Evolutionary conservation across 2,888 invertebrate species (phyloP).

Genomic region (Tanypteryx hageni): DNA sequence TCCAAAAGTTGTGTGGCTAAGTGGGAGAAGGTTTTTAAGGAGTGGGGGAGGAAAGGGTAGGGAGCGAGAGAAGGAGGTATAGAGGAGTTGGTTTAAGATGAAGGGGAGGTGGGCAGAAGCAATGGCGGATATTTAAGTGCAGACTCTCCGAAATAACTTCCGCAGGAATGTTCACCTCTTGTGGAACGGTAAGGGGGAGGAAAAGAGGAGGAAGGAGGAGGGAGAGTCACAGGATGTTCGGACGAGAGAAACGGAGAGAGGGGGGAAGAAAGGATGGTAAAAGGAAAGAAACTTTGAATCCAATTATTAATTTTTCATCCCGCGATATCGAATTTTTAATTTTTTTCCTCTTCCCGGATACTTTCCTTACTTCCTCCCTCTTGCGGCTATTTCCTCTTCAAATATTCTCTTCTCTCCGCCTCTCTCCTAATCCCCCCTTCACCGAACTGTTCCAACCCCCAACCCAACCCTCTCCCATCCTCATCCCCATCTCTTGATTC

Average conservation of each 20-base stretch:
- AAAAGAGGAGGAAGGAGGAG: neutral
- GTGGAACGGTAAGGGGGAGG: neutral
- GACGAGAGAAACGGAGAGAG: neutral
- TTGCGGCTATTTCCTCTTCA: neutral
- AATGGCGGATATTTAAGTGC: constrained; percentile 20
- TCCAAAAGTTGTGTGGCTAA: too few relatives aligned
- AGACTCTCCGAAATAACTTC: constrained; percentile 56
- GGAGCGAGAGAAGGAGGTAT: too few relatives aligned
- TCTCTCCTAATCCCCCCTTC: neutral
- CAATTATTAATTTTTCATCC: constrained; percentile 43
- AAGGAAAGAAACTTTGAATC: constrained; percentile 22
- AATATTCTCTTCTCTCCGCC: neutral
- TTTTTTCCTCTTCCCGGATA: constrained; percentile 15
- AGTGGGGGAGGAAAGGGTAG: too few relatives aligned
- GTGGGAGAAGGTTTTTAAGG: too few relatives aligned
- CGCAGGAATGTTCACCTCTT: constrained; percentile 11
- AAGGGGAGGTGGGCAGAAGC: neutral
- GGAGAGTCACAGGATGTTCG: neutral
- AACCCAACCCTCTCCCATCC: neutral
- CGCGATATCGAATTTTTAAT: constrained; percentile 44
- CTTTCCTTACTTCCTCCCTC: constrained; percentile 8
- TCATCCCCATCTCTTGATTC: neutral
- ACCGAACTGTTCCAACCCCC: neutral
- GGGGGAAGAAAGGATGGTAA: too few relatives aligned
- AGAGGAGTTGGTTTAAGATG: neutral